Percentiles rank a stretch among this genome's conserved stretches.
Evolutionary conservation across 2,888 invertebrate genomes (phyloP).

Genomic region (Epinotia brunnichana): DNA sequence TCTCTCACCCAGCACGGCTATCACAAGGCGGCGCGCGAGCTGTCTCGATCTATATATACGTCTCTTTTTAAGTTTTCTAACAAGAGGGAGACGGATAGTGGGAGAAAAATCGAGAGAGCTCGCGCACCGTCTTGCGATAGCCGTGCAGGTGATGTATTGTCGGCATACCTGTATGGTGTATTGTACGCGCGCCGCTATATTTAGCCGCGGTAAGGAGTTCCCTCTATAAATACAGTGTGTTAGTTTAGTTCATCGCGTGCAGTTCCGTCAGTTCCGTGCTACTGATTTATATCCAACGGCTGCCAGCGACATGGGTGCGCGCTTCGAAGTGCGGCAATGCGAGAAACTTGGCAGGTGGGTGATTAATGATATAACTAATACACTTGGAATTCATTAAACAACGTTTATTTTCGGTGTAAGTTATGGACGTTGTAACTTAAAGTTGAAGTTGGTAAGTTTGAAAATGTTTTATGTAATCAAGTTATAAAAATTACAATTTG

Average conservation of each 20-base stretch:
- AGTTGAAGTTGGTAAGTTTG: neutral
- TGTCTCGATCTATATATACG: no score
- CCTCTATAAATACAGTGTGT: slow-evolving; percentile 56
- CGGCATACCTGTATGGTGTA: slow-evolving; percentile 44
- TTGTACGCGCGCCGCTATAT: slow-evolving; percentile 46
- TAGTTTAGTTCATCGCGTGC: slow-evolving; percentile 50
- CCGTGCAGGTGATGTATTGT: slow-evolving; percentile 44
- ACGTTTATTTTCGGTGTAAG: neutral
- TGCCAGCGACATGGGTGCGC: slow-evolving; percentile 56
- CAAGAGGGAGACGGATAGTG: no score
- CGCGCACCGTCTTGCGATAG: no score
- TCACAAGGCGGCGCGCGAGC: no score
- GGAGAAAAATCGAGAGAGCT: no score
- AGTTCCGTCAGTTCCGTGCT: slow-evolving; percentile 40
- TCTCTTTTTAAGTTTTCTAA: no score
- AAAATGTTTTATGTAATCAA: neutral
- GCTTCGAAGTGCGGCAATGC: slow-evolving; percentile 66
- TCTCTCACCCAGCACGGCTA: neutral
- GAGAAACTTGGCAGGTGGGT: slow-evolving; percentile 73
- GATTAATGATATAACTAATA: neutral
- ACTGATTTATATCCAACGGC: neutral
- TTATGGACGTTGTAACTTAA: neutral
- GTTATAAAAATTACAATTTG: neutral
- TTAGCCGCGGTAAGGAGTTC: slow-evolving; percentile 48
- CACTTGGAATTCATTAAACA: neutral